These are phyloP conservation scores for Syrmaticus mikado DNA, from an alignment of 2,113 vertebrate genomes.

Conservation along the genomic window DNA sequence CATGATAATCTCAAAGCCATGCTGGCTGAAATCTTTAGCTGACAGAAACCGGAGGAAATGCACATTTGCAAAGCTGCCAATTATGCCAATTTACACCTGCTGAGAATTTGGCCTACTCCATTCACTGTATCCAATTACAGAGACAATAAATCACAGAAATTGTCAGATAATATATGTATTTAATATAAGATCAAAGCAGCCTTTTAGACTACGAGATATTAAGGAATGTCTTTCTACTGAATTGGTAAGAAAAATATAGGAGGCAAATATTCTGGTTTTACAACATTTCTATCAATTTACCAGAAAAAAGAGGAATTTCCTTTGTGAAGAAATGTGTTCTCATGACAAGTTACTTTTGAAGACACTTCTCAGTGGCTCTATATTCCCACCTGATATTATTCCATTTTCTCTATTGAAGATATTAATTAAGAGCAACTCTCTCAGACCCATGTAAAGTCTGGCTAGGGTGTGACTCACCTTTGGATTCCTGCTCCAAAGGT, in stretches of 20 bases:
- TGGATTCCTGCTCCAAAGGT: not conserved
- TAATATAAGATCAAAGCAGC: conserved; percentile 24
- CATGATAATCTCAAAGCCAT: not conserved
- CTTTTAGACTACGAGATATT: not conserved
- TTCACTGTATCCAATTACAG: conserved; percentile 1
- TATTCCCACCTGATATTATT: not conserved
- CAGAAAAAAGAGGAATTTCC: not conserved
- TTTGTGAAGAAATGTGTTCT: not conserved
- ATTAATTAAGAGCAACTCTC: not conserved
- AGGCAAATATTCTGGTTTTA: not conserved
- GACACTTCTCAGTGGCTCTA: not conserved
- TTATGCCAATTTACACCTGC: not conserved
- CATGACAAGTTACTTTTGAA: not conserved
- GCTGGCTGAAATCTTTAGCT: not conserved
- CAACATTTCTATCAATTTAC: not conserved
- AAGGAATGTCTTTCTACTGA: not conserved
- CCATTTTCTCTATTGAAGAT: not conserved
- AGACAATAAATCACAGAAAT: not conserved
- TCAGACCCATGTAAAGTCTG: not conserved
- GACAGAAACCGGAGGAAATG: not conserved
- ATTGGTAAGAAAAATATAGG: not conserved
- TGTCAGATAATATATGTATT: not conserved
- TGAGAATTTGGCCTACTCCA: not conserved
- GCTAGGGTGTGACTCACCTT: not conserved
- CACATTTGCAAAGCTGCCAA: not conserved